A percentile compares a stretch with the other conserved stretches of the same genome.
Evolutionary conservation across 1,140 invertebrate species (phyloP).

Genomic region (Leptinotarsa lineolata): DNA sequence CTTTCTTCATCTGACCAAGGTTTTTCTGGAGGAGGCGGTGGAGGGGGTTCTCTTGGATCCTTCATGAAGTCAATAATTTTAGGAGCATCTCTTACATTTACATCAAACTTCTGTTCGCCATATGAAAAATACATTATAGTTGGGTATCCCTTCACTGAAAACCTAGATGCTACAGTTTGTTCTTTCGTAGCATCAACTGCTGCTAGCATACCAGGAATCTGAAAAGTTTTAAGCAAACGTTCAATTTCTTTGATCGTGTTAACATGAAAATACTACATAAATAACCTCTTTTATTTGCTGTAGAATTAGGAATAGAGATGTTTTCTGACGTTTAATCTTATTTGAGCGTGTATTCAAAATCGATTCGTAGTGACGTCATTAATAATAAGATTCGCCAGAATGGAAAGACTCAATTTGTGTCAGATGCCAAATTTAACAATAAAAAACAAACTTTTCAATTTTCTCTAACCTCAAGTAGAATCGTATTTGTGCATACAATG

Average conservation of each 20-base stretch:
- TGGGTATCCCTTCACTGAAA: conserved; percentile 80
- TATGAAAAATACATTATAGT: conserved; percentile 80
- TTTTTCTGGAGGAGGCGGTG: conserved; percentile 77
- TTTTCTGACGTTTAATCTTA: too few species aligned
- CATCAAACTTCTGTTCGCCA: conserved; percentile 78
- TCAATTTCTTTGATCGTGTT: neutral
- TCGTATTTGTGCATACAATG: too few species aligned
- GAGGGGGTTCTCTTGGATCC: conserved; percentile 80
- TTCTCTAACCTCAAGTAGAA: too few species aligned
- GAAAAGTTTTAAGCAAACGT: conserved; percentile 15
- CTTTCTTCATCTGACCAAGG: conserved; percentile 75
- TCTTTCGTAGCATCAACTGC: conserved; percentile 85
- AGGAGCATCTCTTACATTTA: conserved; percentile 72
- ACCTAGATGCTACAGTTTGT: conserved; percentile 66
- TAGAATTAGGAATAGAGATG: too few species aligned
- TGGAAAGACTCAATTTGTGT: too few species aligned
- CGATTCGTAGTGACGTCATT: too few species aligned
- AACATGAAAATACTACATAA: too few species aligned
- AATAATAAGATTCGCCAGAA: too few species aligned
- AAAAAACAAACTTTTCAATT: too few species aligned
- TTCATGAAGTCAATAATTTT: conserved; percentile 82
- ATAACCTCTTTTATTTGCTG: too few species aligned
- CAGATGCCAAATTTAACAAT: too few species aligned
- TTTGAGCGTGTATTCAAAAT: too few species aligned
- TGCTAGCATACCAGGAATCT: conserved; percentile 74